A percentile compares a stretch with the other conserved stretches of the same genome.
Evolutionary conservation across 2,888 invertebrate genomes (phyloP).

Genomic region (Plebejus anna): DNA sequence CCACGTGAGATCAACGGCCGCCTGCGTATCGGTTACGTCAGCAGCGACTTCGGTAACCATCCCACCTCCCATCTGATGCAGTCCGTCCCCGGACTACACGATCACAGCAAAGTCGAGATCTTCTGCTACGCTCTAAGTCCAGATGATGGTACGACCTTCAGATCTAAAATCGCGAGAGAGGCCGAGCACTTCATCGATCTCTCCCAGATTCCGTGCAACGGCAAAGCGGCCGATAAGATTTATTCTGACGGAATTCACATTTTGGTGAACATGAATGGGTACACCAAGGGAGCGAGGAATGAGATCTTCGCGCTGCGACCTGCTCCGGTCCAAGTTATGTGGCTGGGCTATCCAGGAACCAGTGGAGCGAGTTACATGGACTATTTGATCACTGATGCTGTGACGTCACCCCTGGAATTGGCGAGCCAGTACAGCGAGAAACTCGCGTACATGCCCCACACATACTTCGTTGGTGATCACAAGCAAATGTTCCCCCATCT

Average conservation of each 20-base stretch:
- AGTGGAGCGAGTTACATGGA: constrained; percentile 99
- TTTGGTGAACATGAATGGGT: constrained; percentile 99
- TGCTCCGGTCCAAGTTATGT: constrained; percentile 99
- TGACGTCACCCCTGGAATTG: constrained; percentile 95
- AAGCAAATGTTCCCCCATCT: constrained; percentile 99
- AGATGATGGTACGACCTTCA: constrained; percentile 98
- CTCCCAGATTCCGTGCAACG: constrained; percentile 96
- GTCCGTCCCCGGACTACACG: constrained; percentile 97
- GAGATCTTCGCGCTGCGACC: constrained; percentile 98
- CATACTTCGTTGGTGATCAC: constrained; percentile 99
- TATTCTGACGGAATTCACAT: constrained; percentile 97
- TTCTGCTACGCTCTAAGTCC: constrained; percentile 96
- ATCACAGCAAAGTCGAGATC: constrained; percentile 91
- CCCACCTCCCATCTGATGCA: constrained; percentile 99
- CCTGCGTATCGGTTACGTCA: constrained; percentile 96
- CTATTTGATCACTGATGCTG: constrained; percentile 96
- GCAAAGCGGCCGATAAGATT: constrained; percentile 98
- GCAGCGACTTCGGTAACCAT: constrained; percentile 99
- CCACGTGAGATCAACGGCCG: constrained; percentile 85
- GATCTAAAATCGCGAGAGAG: constrained; percentile 96
- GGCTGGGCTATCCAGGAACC: constrained; percentile 99
- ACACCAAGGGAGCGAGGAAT: constrained; percentile 99
- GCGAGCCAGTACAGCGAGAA: constrained; percentile 98
- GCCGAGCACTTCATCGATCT: constrained; percentile 98
- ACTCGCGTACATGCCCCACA: constrained; percentile 98